Conservation (phyloP, 2,888 invertebrate genomes). For the Clanis bilineata region DNA sequence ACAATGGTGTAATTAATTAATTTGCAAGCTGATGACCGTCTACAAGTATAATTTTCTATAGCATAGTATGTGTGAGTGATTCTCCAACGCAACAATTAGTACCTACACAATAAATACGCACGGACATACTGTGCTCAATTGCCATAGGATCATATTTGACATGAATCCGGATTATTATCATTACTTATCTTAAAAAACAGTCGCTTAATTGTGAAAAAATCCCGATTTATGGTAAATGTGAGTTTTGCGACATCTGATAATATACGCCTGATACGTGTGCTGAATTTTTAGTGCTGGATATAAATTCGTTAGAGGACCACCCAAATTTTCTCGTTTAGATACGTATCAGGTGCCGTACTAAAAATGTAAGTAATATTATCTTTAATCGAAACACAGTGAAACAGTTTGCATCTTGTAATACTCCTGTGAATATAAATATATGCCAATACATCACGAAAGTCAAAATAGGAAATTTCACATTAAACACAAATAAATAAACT, state of each 20-base stretch:
- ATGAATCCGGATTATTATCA: too few species aligned
- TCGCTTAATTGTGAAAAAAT: too few species aligned
- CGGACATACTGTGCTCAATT: background rate
- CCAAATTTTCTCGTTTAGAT: background rate
- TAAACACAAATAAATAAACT: background rate
- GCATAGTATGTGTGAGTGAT: background rate
- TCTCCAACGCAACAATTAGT: background rate
- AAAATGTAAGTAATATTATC: background rate
- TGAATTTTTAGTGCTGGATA: background rate
- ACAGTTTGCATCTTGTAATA: background rate
- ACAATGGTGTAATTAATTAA: background rate
- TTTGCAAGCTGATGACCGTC: background rate
- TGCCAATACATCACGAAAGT: background rate
- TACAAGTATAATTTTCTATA: background rate
- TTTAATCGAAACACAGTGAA: slow-evolving; percentile 5
- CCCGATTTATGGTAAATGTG: too few species aligned
- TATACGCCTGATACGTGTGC: too few species aligned
- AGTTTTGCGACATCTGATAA: too few species aligned
- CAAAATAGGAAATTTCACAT: background rate
- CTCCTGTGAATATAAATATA: background rate
- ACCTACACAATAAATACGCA: background rate
- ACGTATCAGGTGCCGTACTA: background rate
- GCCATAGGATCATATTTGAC: background rate
- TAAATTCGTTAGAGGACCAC: background rate
- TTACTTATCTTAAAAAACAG: too few species aligned